Percentiles rank a stretch among this genome's conserved stretches.
phyloP scores from a whole-genome alignment of 2,113 vertebrate genomes.

The Podiceps cristatus region DNA sequence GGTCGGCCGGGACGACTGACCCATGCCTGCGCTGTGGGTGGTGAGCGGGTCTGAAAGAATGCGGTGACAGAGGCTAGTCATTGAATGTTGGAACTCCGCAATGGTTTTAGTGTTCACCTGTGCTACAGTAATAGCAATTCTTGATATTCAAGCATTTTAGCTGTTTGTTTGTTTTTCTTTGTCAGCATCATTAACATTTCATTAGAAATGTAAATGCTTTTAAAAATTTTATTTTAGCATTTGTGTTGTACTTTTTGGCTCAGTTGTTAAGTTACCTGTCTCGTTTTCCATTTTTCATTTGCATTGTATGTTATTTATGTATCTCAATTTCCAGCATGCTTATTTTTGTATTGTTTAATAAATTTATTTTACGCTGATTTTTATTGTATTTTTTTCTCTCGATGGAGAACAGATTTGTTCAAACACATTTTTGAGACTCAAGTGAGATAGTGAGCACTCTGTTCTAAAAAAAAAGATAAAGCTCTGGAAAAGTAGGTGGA shows the following conservation, averaged over 20 bases:
- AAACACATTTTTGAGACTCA: slow-evolving; percentile 1
- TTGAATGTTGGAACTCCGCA: slow-evolving; percentile 27
- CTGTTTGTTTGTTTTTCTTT: slow-evolving; percentile 69
- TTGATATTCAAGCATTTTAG: slow-evolving; percentile 86
- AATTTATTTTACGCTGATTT: slow-evolving; percentile 84
- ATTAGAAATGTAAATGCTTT: slow-evolving; percentile 82
- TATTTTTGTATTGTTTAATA: slow-evolving; percentile 85
- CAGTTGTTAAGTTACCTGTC: slow-evolving; percentile 77
- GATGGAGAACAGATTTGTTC: slow-evolving; percentile 38
- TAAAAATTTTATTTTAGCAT: slow-evolving; percentile 77
- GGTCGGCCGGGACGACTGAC: neutral
- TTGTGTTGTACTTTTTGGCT: slow-evolving; percentile 73
- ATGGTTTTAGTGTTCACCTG: slow-evolving; percentile 71
- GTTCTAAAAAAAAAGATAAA: neutral
- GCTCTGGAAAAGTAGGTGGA: neutral
- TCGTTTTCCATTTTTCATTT: slow-evolving; percentile 79
- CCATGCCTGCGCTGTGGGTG: accelerated
- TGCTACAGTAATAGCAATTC: slow-evolving; percentile 74
- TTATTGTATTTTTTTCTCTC: slow-evolving; percentile 75
- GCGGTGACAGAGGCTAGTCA: neutral
- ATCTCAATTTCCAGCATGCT: slow-evolving; percentile 77
- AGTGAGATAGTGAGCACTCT: neutral
- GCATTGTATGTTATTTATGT: slow-evolving; percentile 85
- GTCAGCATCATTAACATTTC: slow-evolving; percentile 79
- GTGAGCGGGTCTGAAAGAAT: neutral